phyloP scores from a whole-genome alignment of 2,888 invertebrate genomes.

The Athripsodes cinereus region DNA sequence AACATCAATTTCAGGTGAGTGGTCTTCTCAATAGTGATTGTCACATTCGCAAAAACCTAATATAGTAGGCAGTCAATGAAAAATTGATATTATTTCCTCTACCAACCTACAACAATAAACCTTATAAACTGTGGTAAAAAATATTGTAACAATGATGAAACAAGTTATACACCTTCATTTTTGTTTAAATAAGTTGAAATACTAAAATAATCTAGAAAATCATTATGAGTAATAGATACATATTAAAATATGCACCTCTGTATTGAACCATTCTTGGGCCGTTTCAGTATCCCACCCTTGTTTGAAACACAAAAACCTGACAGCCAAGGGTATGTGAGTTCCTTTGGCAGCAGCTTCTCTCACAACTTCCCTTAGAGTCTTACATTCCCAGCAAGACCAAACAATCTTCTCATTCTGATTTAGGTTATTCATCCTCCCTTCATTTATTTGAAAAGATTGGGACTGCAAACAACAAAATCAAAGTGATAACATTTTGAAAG shows the following conservation, averaged over 20 bases:
- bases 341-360: slow-evolving; percentile 65
- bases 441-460: too few relatives aligned
- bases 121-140: too few relatives aligned
- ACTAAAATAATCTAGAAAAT: background rate
- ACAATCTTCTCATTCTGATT: slow-evolving; percentile 53
- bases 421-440: slow-evolving; percentile 53
- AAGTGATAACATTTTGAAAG: background rate
- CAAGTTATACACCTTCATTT: too few relatives aligned
- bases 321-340: slow-evolving; percentile 53
- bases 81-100: too few relatives aligned
- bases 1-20: too few relatives aligned
- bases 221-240: background rate
- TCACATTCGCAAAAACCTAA: too few relatives aligned
- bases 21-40: too few relatives aligned
- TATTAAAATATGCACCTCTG: slow-evolving; percentile 41
- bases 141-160: too few relatives aligned
- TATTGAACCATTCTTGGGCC: slow-evolving; percentile 50
- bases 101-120: too few relatives aligned
- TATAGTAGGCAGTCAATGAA: too few relatives aligned
- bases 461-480: background rate
- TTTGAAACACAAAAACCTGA: slow-evolving; percentile 51
- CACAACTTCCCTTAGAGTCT: slow-evolving; percentile 58
- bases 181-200: background rate
- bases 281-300: slow-evolving; percentile 48
- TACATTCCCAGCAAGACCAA: slow-evolving; percentile 60